These are phyloP conservation scores for Heliconius ismenius DNA, from an alignment of 2,888 invertebrate species.

Conservation along the genomic window DNA sequence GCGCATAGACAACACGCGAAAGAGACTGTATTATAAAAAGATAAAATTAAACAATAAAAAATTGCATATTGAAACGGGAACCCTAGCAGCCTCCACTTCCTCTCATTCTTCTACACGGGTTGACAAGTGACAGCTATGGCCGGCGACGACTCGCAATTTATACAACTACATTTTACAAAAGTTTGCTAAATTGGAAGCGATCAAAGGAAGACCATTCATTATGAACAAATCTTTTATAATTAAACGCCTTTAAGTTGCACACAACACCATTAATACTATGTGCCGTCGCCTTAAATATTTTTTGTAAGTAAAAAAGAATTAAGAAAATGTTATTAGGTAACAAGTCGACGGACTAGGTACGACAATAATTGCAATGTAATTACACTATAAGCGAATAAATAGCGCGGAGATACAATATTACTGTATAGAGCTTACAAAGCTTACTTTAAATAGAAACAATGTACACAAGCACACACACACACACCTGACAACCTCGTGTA, in stretches of 20 bases:
- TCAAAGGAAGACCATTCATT: not conserved
- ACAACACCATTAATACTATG: not conserved
- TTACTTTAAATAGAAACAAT: not conserved
- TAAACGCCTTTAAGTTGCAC: not conserved
- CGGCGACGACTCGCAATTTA: no score
- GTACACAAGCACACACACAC: not conserved
- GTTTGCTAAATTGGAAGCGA: not conserved
- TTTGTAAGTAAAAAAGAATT: not conserved
- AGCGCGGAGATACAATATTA: slow-evolving; percentile 2
- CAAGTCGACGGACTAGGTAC: not conserved
- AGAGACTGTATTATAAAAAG: no score
- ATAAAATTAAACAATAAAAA: no score
- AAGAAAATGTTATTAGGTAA: not conserved
- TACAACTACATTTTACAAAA: not conserved
- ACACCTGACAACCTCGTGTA: not conserved
- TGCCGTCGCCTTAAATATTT: not conserved
- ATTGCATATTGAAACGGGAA: no score
- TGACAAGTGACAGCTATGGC: no score
- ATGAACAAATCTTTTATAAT: slow-evolving; percentile 2
- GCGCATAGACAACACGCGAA: no score
- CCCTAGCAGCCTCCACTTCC: no score
- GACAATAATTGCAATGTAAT: not conserved
- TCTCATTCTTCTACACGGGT: no score
- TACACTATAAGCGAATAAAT: slow-evolving; percentile 10
- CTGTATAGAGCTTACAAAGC: slow-evolving; percentile 15